These are phyloP conservation scores for Cheilosia urbana DNA, from an alignment of 2,888 invertebrate species.

Conservation along the genomic window DNA sequence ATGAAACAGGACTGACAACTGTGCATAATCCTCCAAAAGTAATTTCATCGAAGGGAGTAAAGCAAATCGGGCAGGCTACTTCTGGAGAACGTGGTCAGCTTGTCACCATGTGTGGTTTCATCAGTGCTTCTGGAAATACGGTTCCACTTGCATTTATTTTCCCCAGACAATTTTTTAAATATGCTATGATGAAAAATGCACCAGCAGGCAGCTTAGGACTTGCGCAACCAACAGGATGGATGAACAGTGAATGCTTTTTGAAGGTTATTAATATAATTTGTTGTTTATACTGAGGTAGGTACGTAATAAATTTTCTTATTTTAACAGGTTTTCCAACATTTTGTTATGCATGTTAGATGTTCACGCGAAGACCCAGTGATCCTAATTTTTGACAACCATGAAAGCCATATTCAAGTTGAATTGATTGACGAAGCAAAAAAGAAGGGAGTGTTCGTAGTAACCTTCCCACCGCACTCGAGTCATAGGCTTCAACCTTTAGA, in stretches of 20 bases:
- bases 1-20: neutral
- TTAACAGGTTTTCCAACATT: slow-evolving; percentile 1
- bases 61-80: neutral
- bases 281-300: neutral
- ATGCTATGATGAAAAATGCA: slow-evolving; percentile 1
- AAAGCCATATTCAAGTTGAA: neutral
- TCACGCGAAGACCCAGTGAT: neutral
- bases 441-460: neutral
- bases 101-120: neutral
- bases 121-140: neutral
- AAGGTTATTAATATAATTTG: neutral
- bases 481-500: too few relatives aligned
- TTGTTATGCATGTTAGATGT: neutral
- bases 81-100: neutral
- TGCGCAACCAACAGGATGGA: neutral
- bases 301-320: neutral
- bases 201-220: slow-evolving; percentile 4
- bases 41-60: neutral
- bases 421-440: slow-evolving; percentile 5
- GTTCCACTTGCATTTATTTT: neutral
- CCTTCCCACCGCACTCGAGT: neutral
- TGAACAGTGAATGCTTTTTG: slow-evolving; percentile 1
- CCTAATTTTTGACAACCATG: neutral
- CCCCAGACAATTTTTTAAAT: neutral
- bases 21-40: neutral